These are phyloP conservation scores for Smittia aterrima DNA, from an alignment of 2,888 invertebrate genomes.

Conservation along the genomic window DNA sequence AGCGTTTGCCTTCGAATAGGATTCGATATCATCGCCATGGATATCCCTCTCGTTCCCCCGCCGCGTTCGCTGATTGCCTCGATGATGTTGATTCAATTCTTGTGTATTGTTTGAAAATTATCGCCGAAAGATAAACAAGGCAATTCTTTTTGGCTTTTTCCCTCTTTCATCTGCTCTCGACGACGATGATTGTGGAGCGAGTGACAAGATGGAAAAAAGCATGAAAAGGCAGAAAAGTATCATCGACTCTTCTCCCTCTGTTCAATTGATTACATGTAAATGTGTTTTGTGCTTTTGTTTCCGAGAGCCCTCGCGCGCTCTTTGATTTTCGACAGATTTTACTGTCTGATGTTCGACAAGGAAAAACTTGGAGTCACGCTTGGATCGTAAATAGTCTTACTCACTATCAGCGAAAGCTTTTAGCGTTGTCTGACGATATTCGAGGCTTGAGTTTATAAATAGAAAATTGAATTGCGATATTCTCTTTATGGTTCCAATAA, in stretches of 20 bases:
- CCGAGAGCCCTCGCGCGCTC: neutral
- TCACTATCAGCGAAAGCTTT: neutral
- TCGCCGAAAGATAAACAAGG: slow-evolving; percentile 23
- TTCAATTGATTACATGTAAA: slow-evolving; percentile 18
- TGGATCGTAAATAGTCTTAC: neutral
- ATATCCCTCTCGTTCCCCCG: neutral
- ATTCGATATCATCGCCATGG: slow-evolving; percentile 38
- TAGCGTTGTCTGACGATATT: neutral
- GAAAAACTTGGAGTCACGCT: neutral
- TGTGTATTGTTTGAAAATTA: slow-evolving; percentile 39
- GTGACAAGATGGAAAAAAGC: neutral
- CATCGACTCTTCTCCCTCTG: neutral
- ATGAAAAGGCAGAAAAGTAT: neutral
- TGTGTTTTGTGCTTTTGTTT: slow-evolving; percentile 15
- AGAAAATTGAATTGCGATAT: too few species aligned
- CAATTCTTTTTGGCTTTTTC: neutral
- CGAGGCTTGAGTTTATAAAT: too few species aligned
- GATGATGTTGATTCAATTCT: slow-evolving; percentile 41
- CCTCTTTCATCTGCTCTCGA: neutral
- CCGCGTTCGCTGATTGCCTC: slow-evolving; percentile 36
- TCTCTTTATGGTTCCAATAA: too few species aligned
- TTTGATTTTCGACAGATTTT: slow-evolving; percentile 11
- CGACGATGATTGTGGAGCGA: neutral
- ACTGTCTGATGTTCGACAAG: neutral
- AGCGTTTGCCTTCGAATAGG: slow-evolving; percentile 14